A percentile compares a stretch with the other conserved stretches of the same genome.
phyloP scores from a whole-genome alignment of 1,140 invertebrate genomes.

The Microplitis mediator region DNA sequence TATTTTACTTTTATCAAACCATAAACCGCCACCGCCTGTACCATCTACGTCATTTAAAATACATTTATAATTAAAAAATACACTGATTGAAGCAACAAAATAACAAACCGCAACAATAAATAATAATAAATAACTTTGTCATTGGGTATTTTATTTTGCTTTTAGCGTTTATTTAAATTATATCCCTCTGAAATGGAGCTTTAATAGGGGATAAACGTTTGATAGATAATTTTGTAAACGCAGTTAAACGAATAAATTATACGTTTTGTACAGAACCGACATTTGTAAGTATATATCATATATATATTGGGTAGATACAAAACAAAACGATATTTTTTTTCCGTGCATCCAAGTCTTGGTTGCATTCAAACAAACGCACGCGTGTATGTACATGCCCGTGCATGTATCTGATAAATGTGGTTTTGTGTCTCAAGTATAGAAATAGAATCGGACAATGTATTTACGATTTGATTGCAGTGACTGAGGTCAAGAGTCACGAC shows the following conservation, averaged over 20 bases:
- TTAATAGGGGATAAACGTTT: neutral
- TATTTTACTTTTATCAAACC: conserved; percentile 19
- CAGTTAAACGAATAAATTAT: conserved; percentile 3
- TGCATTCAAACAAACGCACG: neutral
- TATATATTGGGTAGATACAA: no score
- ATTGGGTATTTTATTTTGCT: no score
- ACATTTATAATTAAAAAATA: neutral
- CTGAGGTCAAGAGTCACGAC: conserved; percentile 53
- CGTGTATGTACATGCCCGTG: no score
- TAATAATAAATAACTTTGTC: no score
- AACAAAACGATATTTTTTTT: no score
- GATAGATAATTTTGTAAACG: neutral
- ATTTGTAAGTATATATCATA: neutral
- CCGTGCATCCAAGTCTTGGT: neutral
- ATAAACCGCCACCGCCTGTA: neutral
- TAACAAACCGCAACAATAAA: no score
- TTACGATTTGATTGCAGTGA: conserved; percentile 51
- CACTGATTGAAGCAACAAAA: neutral
- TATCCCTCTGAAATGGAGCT: neutral
- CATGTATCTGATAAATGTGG: neutral
- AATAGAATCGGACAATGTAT: conserved; percentile 54
- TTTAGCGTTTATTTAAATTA: no score
- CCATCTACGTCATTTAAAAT: neutral
- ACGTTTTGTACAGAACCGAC: neutral
- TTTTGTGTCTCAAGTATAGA: conserved; percentile 47